These are phyloP conservation scores for Brachionus plicatilis DNA, from an alignment of 1,140 invertebrate genomes.

Conservation along the genomic window DNA sequence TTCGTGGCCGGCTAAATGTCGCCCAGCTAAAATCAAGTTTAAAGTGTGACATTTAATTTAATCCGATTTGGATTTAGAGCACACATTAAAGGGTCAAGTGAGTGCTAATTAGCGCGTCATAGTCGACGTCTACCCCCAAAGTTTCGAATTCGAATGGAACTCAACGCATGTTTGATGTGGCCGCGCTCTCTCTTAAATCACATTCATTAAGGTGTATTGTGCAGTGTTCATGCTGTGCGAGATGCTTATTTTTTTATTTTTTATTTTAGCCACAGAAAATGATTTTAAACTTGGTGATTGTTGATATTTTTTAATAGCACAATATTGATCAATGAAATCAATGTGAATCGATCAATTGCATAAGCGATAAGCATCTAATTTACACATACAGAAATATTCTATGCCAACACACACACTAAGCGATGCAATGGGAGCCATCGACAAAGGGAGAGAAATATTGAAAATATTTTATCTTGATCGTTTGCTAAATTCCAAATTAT, in stretches of 20 bases:
- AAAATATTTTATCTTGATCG: constrained; percentile 27
- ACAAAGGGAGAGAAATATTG: neutral
- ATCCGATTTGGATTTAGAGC: constrained; percentile 23
- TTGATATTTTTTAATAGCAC: neutral
- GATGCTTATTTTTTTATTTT: neutral
- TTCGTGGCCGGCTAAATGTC: neutral
- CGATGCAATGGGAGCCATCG: neutral
- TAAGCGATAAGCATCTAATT: constrained; percentile 27
- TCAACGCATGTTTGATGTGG: neutral
- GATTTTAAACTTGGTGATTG: neutral
- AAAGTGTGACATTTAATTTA: constrained; percentile 16
- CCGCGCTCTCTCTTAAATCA: neutral
- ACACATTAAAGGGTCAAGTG: constrained; percentile 28
- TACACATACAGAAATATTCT: constrained; percentile 8
- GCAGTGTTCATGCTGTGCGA: neutral
- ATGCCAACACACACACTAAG: neutral
- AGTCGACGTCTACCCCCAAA: neutral
- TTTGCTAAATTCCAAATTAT: neutral
- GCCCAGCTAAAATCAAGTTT: neutral
- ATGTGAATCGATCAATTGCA: constrained; percentile 16
- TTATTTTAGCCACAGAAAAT: neutral
- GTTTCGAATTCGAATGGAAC: neutral
- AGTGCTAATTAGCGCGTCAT: neutral
- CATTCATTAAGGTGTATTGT: neutral
- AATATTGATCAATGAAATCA: constrained; percentile 2